Evolutionary conservation across 2,888 invertebrate genomes (phyloP).

Genomic region (Lysandra bellargus): DNA sequence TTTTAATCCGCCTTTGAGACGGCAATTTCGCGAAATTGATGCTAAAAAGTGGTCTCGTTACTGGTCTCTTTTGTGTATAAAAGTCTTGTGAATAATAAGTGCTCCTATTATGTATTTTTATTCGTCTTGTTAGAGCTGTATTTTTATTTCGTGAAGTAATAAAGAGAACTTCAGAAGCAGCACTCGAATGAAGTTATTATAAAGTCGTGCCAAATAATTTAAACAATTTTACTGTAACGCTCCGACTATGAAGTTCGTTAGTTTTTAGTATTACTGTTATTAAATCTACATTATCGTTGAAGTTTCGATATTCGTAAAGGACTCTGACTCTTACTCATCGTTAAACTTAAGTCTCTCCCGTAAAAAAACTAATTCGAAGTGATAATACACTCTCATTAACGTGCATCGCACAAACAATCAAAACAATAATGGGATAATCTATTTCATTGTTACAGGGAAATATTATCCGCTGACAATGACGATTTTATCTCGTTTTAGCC

Average conservation of each 20-base stretch:
- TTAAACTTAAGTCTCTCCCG: background rate
- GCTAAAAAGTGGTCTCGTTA: slow-evolving; percentile 54
- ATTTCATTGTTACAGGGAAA: slow-evolving; percentile 35
- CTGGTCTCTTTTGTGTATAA: slow-evolving; percentile 42
- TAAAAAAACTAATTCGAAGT: background rate
- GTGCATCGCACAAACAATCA: background rate
- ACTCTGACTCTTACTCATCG: background rate
- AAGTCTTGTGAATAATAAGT: slow-evolving; percentile 39
- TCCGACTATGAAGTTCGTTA: slow-evolving; percentile 2
- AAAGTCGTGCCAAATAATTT: slow-evolving; percentile 26
- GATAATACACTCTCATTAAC: background rate
- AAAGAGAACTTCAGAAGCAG: slow-evolving; percentile 27
- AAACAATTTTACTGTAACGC: slow-evolving; percentile 19
- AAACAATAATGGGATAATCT: slow-evolving; percentile 26
- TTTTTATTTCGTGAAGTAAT: slow-evolving; percentile 30
- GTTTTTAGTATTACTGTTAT: slow-evolving; percentile 4
- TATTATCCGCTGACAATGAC: slow-evolving; percentile 39
- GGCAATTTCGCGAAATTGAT: slow-evolving; percentile 67
- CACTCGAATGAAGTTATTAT: slow-evolving; percentile 28
- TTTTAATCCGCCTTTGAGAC: slow-evolving; percentile 70
- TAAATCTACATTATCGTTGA: background rate
- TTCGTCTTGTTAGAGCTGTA: slow-evolving; percentile 23
- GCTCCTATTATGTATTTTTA: slow-evolving; percentile 36
- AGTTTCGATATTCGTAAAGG: background rate
- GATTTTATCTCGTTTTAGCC: slow-evolving; percentile 42